Evolutionary conservation across 30 jellyfish, hydroid and myxozoan species (phyloP).

Genomic region (Clytia hemisphaerica): DNA sequence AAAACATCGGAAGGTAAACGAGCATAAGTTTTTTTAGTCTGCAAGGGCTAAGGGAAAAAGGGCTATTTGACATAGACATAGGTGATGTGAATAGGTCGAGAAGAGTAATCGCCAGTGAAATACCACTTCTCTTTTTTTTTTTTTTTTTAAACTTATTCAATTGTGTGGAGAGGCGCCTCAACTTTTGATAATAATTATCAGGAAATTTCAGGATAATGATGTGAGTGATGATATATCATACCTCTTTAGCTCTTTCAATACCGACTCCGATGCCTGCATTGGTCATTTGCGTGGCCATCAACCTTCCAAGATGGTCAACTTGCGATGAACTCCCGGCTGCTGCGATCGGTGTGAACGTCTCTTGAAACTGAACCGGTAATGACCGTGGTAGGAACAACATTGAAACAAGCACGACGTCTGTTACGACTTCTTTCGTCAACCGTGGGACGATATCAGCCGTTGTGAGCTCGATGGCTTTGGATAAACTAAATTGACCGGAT

Average conservation of each 20-base stretch:
- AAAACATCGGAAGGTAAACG: too few relatives aligned
- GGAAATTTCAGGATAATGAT: too few relatives aligned
- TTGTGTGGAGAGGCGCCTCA: too few relatives aligned
- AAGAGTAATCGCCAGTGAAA: too few relatives aligned
- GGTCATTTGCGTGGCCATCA: constrained; percentile 92
- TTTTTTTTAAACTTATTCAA: too few relatives aligned
- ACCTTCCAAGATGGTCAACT: constrained; percentile 73
- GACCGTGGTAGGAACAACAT: constrained; percentile 84
- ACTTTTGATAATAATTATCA: too few relatives aligned
- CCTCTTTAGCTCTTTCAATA: constrained; percentile 75
- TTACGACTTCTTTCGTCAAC: constrained; percentile 73
- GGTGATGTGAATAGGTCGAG: too few relatives aligned
- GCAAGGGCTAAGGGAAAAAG: too few relatives aligned
- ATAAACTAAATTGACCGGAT: constrained; percentile 17
- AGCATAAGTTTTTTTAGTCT: too few relatives aligned
- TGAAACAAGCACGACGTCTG: constrained; percentile 83
- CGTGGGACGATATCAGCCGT: constrained; percentile 70
- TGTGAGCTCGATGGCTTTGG: constrained; percentile 86
- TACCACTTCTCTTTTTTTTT: too few relatives aligned
- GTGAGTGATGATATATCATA: not conserved
- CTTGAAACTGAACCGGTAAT: constrained; percentile 88
- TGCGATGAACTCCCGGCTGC: constrained; percentile 97
- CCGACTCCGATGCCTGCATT: constrained; percentile 90
- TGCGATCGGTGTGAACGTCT: constrained; percentile 94
- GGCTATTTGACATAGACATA: too few relatives aligned